These are phyloP conservation scores for Diplodus sargus DNA, from an alignment of 2,797 vertebrate genomes.

Conservation along the genomic window DNA sequence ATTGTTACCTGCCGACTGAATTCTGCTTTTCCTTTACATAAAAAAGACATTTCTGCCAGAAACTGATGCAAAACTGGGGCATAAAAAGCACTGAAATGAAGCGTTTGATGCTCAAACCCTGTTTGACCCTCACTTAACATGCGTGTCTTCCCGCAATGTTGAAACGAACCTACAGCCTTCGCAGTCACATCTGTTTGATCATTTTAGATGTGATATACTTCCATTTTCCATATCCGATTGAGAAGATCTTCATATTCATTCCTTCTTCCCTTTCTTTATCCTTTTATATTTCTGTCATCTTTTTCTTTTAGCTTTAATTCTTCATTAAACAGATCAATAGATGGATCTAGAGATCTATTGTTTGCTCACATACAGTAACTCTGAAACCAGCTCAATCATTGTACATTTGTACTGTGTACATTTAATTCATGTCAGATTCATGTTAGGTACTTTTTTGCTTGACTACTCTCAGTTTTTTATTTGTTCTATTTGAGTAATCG, in stretches of 20 bases:
- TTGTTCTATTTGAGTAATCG: not conserved
- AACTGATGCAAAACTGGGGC: too few relatives aligned
- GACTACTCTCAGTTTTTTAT: not conserved
- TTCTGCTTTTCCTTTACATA: too few relatives aligned
- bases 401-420: too few relatives aligned
- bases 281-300: not conserved
- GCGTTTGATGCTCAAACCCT: too few relatives aligned
- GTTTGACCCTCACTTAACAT: too few relatives aligned
- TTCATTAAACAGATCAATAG: constrained; percentile 1
- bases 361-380: not conserved
- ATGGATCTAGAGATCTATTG: not conserved
- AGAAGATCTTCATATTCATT: not conserved
- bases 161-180: too few relatives aligned
- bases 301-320: not conserved
- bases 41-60: too few relatives aligned
- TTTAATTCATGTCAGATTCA: not conserved
- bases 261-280: not conserved
- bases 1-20: too few relatives aligned
- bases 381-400: not conserved
- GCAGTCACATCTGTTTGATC: too few relatives aligned
- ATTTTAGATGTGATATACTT: not conserved
- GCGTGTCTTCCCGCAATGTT: too few relatives aligned
- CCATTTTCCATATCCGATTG: not conserved
- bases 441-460: constrained; percentile 1
- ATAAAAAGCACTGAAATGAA: too few relatives aligned